Evolutionary conservation across 2,888 invertebrate genomes (phyloP), one percentile per base, ranked within the genome.

Genomic region (Thera britannica): DNA sequence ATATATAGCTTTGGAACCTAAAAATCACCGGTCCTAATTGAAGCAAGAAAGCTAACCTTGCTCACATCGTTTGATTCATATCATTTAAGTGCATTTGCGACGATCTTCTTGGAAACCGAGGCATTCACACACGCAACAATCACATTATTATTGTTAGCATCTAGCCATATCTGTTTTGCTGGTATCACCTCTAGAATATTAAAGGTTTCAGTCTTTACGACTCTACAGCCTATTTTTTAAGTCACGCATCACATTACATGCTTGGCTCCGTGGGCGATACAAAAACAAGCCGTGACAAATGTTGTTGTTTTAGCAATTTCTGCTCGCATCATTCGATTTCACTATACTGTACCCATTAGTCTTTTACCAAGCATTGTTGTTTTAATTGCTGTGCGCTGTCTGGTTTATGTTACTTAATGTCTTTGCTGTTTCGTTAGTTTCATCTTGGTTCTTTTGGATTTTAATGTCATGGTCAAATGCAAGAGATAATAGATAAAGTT

Each of bases 271-370:
- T 85, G 84, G 85, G 83, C 83, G 84, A 80, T 65, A 60, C 71
- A 77, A 79, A 80, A 83, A 81, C 80, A 77, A 74, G 73, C 76
- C 77, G 77, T 77, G 80, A 83, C 83, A 85, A 84, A 84, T 81
- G 78, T 79, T 79, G 78, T 82, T 80, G 81, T 81, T 80, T 78
- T 78, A 81, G 77, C 74, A 79, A 83, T 83, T 85, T 70, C 63
- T n/a, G 63, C 65, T 70, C 63, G 60, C 62, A 69, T 76, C 77
- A 77, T 76, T 67, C 67, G 59, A 57, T 66, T 67, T 61, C 63
- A 57, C 54, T 63, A 36, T 34, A 41, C 65, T 59, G 44, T 46
- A 49, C 54, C 60, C 57, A 36, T 58, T 60, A 57, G 12, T 58
- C 46, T 62, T 46, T 9, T 35, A 64, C 58, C 48, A 58, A 54